phyloP scores from a whole-genome alignment of 2,113 vertebrate species.

The Polypterus bichir region DNA sequence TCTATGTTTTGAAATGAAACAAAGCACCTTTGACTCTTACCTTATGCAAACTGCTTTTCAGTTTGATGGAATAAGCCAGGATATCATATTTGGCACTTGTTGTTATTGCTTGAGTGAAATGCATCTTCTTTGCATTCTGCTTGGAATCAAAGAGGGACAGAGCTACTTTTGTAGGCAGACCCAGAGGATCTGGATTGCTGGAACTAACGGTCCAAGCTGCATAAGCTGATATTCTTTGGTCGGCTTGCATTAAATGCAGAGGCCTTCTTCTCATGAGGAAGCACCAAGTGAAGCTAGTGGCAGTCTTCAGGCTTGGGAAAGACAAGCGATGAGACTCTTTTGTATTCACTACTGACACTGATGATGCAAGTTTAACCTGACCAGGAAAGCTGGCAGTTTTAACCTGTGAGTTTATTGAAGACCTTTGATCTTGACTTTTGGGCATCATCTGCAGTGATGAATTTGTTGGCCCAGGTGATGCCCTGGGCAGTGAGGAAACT shows the following conservation, averaged over 20 bases:
- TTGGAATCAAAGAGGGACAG: slow-evolving; percentile 91
- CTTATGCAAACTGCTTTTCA: slow-evolving; percentile 75
- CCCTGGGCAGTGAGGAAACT: slow-evolving; percentile 32
- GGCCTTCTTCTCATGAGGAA: slow-evolving; percentile 78
- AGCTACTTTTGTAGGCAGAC: slow-evolving; percentile 82
- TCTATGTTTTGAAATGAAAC: slow-evolving; percentile 1
- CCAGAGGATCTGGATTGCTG: slow-evolving; percentile 77
- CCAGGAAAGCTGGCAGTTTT: slow-evolving; percentile 39
- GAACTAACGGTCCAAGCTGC: slow-evolving; percentile 65
- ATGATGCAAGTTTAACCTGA: slow-evolving; percentile 46
- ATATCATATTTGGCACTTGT: slow-evolving; percentile 69
- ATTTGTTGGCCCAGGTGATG: slow-evolving; percentile 30
- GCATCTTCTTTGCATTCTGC: slow-evolving; percentile 73
- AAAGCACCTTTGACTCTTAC: slow-evolving; percentile 37
- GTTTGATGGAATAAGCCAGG: slow-evolving; percentile 84
- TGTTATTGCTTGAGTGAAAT: slow-evolving; percentile 78
- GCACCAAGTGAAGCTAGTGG: slow-evolving; percentile 91
- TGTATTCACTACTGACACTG: slow-evolving; percentile 45
- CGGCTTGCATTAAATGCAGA: slow-evolving; percentile 65
- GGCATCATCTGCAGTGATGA: slow-evolving; percentile 44
- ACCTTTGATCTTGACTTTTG: slow-evolving; percentile 54
- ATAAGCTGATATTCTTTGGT: slow-evolving; percentile 82
- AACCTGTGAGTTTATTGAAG: slow-evolving; percentile 42
- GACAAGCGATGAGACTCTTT: slow-evolving; percentile 62
- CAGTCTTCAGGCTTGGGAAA: slow-evolving; percentile 85